Base-by-base conservation (phyloP, 2,888 invertebrate genomes). In the Meteorus colon region DNA sequence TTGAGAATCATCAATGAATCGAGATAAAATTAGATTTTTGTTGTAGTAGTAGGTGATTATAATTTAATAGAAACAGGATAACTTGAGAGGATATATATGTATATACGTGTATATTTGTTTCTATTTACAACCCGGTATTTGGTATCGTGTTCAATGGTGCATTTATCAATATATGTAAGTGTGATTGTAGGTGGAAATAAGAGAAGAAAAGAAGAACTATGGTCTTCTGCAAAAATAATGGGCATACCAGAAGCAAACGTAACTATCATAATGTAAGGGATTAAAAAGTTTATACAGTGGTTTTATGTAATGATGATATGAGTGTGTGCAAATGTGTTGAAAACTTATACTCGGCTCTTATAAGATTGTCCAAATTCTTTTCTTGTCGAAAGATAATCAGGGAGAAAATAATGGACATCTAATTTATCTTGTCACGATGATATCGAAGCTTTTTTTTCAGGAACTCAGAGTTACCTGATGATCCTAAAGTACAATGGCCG, bases 221-320 rank as follows among this genome's bases (percentile, higher is more conserved):
- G 95, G 92, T 90, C 92, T 31, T 96, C 98, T 78, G 97, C 97
- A 88, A 90, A 91, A 74, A 91, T 92, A 65, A 92, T 99, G 74
- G 97, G 98, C 34, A 93, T 99, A 68, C 93, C 93, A 19, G 92
- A 93, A 73, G 92, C 93, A 80, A 95, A 96, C 88, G 93, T 98
- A 74, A 94, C 94, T 5, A 87, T 93, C 65, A 84, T 92, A 76
- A 91, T 92, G 87, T 90, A 83, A 88, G 90, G 81, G 51, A 37
- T 63, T 14, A 41, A 19, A 19, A 31, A n/a, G 8, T 45, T 48
- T 14, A n/a, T 6, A 10, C 12, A 8, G 16, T 34, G 8, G 34
- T 34, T 34, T 34, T 4, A 34, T 34, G 34, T 34, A 34, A 34
- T 34, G 4, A 2, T 34, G 34, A 34, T 34, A 2, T 34, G 34